A percentile compares a stretch with the other conserved stretches of the same genome.
Conservation (phyloP, 2,797 vertebrate genomes). For the Molossus molossus region DNA sequence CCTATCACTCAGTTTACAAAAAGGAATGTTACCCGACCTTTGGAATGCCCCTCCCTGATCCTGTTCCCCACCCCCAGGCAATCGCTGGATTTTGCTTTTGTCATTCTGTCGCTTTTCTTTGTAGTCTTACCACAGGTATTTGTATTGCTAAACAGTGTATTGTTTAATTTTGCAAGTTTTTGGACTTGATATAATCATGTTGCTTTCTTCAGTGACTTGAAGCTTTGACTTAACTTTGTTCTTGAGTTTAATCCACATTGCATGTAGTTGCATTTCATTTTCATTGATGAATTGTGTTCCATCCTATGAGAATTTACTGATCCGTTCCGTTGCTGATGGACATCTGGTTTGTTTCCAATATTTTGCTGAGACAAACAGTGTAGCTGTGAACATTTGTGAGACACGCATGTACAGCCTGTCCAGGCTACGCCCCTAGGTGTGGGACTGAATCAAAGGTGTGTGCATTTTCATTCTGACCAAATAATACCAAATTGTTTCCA, state of each 20-base stretch:
- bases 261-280: background rate
- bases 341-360: background rate
- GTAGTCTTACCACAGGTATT: background rate
- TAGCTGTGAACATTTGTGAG: background rate
- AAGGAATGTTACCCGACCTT: background rate
- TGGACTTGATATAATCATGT: background rate
- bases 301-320: background rate
- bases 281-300: background rate
- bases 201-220: background rate
- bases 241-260: background rate
- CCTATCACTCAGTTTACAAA: background rate
- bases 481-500: background rate
- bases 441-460: background rate
- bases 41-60: background rate
- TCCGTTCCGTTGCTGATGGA: background rate
- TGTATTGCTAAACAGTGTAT: background rate
- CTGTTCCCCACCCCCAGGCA: background rate
- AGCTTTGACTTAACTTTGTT: background rate
- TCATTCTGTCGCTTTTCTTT: constrained; percentile 9
- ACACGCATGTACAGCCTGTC: background rate
- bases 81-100: background rate
- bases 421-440: background rate
- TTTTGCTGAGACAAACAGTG: background rate
- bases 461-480: background rate
- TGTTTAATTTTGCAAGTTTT: constrained; percentile 11